Percentiles rank a stretch among this genome's conserved stretches.
Evolutionary conservation across 2,888 invertebrate species (phyloP).

Genomic region (Lasius fuliginosus): DNA sequence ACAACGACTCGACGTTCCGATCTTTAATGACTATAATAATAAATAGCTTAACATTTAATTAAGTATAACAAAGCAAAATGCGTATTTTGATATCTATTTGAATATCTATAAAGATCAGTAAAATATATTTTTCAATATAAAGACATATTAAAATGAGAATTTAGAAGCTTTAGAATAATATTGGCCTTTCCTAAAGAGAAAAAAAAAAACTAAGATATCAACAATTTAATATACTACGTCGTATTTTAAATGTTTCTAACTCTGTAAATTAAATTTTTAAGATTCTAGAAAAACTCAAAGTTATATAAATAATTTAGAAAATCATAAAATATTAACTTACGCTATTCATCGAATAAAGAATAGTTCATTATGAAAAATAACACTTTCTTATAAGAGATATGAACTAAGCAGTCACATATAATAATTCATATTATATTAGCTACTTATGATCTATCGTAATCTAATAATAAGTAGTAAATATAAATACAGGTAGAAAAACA

Average conservation of each 20-base stretch:
- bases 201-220: not conserved
- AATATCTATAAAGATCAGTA: slow-evolving; percentile 2
- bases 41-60: slow-evolving; percentile 17
- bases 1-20: not conserved
- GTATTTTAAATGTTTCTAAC: slow-evolving; percentile 11
- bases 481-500: slow-evolving; percentile 67
- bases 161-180: not conserved
- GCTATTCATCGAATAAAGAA: slow-evolving; percentile 9
- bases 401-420: slow-evolving; percentile 55
- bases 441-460: slow-evolving; percentile 15
- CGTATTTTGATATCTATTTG: slow-evolving; percentile 5
- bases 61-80: slow-evolving; percentile 18
- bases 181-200: not conserved
- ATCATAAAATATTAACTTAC: slow-evolving; percentile 23
- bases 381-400: slow-evolving; percentile 43
- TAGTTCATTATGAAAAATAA: slow-evolving; percentile 38
- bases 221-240: not conserved
- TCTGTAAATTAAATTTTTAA: slow-evolving; percentile 5
- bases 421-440: slow-evolving; percentile 52
- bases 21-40: slow-evolving; percentile 17
- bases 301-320: slow-evolving; percentile 4
- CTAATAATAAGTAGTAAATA: slow-evolving; percentile 41
- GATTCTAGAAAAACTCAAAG: not conserved
- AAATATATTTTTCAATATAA: slow-evolving; percentile 31
- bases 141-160: slow-evolving; percentile 24